phyloP scores from a whole-genome alignment of 1,140 invertebrate species.

The Aricia agestis region DNA sequence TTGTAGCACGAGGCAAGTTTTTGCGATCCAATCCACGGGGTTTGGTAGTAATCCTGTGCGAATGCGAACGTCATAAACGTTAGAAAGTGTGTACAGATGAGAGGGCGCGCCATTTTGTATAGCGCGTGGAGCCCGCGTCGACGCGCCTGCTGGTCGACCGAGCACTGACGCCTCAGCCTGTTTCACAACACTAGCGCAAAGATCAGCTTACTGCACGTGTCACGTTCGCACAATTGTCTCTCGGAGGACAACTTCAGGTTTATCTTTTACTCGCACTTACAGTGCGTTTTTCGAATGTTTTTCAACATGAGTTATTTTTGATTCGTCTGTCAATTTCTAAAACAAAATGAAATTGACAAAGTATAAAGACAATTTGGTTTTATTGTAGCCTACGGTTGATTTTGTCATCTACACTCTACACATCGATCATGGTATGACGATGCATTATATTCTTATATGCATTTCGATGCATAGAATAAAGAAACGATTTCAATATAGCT shows the following conservation, averaged over 20 bases:
- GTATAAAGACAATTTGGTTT: no score
- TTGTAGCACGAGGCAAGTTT: conserved; percentile 65
- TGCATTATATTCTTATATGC: no score
- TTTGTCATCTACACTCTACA: no score
- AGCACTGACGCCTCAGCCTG: conserved; percentile 54
- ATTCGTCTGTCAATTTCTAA: no score
- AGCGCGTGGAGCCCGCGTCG: conserved; percentile 50
- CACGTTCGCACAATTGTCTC: conserved; percentile 30
- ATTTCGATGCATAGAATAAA: no score
- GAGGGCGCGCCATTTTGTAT: conserved; percentile 52
- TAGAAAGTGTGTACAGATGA: conserved; percentile 48
- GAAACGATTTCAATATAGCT: no score
- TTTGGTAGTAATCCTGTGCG: conserved; percentile 58
- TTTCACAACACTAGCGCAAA: conserved; percentile 61
- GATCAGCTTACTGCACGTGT: conserved; percentile 33
- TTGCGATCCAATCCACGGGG: conserved; percentile 54
- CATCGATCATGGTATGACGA: no score
- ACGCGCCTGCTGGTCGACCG: conserved; percentile 53
- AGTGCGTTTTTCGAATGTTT: not conserved
- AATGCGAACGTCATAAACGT: conserved; percentile 37
- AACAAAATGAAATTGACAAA: no score
- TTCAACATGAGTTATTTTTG: no score
- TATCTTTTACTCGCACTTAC: not conserved
- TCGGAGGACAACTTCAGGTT: conserved; percentile 26
- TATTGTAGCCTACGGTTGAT: no score